Percentiles rank a stretch among this genome's conserved stretches.
phyloP scores from a whole-genome alignment of 2,113 vertebrate species.

The Sphyrna mokarran region DNA sequence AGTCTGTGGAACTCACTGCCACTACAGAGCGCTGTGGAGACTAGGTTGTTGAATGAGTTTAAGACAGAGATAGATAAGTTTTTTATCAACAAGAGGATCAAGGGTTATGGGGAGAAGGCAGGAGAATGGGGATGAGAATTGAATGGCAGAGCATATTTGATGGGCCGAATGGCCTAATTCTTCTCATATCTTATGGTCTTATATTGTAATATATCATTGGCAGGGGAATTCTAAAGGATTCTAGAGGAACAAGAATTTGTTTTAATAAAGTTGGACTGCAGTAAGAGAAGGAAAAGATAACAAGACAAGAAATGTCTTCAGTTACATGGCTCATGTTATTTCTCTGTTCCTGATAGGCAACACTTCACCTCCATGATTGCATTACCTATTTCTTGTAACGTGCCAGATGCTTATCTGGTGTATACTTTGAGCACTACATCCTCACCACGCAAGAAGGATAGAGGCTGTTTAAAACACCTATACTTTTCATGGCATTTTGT shows the following conservation, averaged over 20 bases:
- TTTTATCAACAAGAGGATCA: too few species aligned
- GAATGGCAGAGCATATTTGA: too few species aligned
- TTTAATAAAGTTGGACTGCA: background rate
- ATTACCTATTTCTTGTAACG: background rate
- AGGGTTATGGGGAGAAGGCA: too few species aligned
- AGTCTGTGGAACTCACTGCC: too few species aligned
- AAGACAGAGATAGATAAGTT: too few species aligned
- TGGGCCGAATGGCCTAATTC: too few species aligned
- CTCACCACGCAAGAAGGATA: background rate
- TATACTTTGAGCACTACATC: background rate
- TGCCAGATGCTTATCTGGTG: background rate
- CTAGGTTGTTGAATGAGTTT: too few species aligned
- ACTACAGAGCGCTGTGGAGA: too few species aligned
- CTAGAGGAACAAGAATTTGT: background rate
- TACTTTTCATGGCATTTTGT: background rate
- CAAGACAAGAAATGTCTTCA: background rate
- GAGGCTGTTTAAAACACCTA: background rate
- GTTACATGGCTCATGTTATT: background rate
- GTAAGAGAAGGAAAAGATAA: background rate
- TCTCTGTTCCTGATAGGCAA: background rate
- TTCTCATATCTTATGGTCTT: too few species aligned
- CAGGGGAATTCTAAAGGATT: background rate
- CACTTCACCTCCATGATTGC: background rate
- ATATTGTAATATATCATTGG: background rate
- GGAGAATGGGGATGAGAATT: too few species aligned